Conservation (phyloP, 2,888 invertebrate genomes). For the Hesperia comma region DNA sequence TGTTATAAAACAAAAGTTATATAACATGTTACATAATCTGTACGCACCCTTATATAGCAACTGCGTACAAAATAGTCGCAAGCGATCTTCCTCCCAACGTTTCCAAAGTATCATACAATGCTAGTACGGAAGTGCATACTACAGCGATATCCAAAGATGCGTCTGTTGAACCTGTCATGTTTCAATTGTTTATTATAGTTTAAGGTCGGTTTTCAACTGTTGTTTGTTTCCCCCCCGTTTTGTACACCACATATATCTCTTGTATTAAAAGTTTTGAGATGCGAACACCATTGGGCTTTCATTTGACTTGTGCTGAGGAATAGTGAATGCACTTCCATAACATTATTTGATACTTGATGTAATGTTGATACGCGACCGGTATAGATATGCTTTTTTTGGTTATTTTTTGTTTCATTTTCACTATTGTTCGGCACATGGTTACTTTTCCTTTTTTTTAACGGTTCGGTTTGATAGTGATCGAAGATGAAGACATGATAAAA, state of each 20-base stretch:
- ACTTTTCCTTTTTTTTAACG: slow-evolving; percentile 49
- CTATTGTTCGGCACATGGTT: slow-evolving; percentile 92
- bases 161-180: slow-evolving; percentile 29
- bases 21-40: no score
- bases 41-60: no score
- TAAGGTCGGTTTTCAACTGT: slow-evolving; percentile 22
- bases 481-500: slow-evolving; percentile 42
- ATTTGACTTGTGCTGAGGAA: slow-evolving; percentile 82
- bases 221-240: slow-evolving; percentile 24
- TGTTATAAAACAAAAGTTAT: no score
- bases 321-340: slow-evolving; percentile 84
- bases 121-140: slow-evolving; percentile 75
- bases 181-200: slow-evolving; percentile 28
- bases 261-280: slow-evolving; percentile 68
- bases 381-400: slow-evolving; percentile 44
- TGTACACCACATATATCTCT: slow-evolving; percentile 46
- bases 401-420: slow-evolving; percentile 84
- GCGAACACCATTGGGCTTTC: slow-evolving; percentile 57
- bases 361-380: slow-evolving; percentile 21
- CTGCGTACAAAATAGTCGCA: no score
- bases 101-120: slow-evolving; percentile 52
- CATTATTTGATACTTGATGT: slow-evolving; percentile 53
- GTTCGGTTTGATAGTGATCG: background rate
- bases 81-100: no score
- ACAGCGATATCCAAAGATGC: slow-evolving; percentile 42